Evolutionary conservation across 2,888 invertebrate genomes (phyloP).

Genomic region (Sphaerophoria taeniata): DNA sequence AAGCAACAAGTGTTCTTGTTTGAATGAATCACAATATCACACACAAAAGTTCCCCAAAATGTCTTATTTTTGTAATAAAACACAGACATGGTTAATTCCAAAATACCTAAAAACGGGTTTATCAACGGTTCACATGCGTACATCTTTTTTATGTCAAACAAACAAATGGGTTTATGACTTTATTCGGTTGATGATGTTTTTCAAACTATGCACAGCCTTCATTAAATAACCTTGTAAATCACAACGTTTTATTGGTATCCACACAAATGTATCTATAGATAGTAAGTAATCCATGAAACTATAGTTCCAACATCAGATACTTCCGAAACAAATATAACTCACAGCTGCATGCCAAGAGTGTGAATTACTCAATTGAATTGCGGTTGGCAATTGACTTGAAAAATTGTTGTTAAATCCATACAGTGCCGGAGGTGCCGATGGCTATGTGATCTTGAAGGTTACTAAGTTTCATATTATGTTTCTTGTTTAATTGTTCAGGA

Average conservation of each 20-base stretch:
- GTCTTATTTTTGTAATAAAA: too few species aligned
- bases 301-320: not conserved
- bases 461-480: not conserved
- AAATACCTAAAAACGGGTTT: too few species aligned
- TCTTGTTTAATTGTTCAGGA: too few species aligned
- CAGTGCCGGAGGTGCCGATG: conserved; percentile 1
- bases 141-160: too few species aligned
- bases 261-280: not conserved
- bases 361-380: not conserved
- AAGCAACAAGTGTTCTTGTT: too few species aligned
- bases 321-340: not conserved
- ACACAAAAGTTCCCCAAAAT: too few species aligned
- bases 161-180: too few species aligned
- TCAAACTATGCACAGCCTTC: too few species aligned
- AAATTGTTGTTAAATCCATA: not conserved
- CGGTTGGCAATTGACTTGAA: not conserved
- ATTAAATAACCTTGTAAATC: not conserved
- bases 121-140: too few species aligned
- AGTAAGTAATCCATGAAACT: not conserved
- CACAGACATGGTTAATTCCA: too few species aligned
- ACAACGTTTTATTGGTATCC: not conserved
- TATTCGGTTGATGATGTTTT: too few species aligned
- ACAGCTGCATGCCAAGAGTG: not conserved
- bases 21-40: too few species aligned
- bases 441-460: not conserved